These are phyloP conservation scores for Dendroctonus valens DNA, from an alignment of 1,140 invertebrate genomes.

Conservation along the genomic window DNA sequence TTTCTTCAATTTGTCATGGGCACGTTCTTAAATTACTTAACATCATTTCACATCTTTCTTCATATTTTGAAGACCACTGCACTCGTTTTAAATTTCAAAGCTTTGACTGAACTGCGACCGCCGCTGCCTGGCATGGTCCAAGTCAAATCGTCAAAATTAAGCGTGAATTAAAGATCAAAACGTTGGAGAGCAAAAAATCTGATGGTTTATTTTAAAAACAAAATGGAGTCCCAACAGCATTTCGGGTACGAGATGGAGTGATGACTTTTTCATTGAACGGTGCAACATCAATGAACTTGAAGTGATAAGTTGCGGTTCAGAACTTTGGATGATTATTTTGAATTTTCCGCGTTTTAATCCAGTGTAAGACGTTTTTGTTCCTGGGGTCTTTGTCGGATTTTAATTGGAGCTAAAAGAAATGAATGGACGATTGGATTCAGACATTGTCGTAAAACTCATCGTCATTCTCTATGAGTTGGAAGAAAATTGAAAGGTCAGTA, in stretches of 20 bases:
- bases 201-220: constrained; percentile 15
- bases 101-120: neutral
- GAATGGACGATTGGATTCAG: constrained; percentile 1
- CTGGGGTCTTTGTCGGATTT: constrained; percentile 6
- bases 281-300: constrained; percentile 10
- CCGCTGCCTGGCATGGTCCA: neutral
- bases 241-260: constrained; percentile 11
- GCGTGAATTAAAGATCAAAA: constrained; percentile 13
- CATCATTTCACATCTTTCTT: no score
- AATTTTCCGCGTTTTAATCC: constrained; percentile 11
- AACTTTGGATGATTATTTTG: constrained; percentile 18
- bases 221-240: neutral
- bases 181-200: constrained; percentile 1
- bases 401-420: constrained; percentile 11
- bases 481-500: neutral
- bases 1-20: no score
- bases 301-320: constrained; percentile 16
- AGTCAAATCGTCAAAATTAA: neutral
- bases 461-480: no score
- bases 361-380: neutral
- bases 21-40: no score
- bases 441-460: neutral
- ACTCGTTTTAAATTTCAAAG: no score
- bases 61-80: no score
- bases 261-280: constrained; percentile 19